A percentile compares a stretch with the other conserved stretches of the same genome.
Evolutionary conservation across 2,113 vertebrate species (phyloP).

Genomic region (Papio anubis): DNA sequence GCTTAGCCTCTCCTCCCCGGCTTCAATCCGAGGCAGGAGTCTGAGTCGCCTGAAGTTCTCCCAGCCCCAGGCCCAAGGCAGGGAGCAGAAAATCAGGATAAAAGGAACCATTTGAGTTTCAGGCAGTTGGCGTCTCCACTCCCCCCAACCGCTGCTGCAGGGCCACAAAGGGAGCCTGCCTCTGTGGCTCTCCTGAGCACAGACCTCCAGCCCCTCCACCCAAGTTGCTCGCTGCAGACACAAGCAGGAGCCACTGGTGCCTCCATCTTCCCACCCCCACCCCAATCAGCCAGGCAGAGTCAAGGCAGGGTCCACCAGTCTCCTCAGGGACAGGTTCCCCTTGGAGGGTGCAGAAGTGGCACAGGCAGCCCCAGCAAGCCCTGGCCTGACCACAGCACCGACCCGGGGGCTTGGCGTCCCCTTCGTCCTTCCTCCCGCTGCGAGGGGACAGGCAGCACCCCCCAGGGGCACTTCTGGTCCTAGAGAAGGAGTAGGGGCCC

Average conservation of each 20-base stretch:
- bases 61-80: not conserved
- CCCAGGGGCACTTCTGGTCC: not conserved
- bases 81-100: not conserved
- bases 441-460: not conserved
- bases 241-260: not conserved
- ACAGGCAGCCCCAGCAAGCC: not conserved
- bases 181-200: not conserved
- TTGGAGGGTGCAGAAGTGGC: not conserved
- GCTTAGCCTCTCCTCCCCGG: not conserved
- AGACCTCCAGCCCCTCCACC: not conserved
- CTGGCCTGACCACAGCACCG: not conserved
- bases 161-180: not conserved
- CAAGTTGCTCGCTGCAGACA: not conserved
- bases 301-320: not conserved
- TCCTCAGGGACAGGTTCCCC: too few relatives aligned
- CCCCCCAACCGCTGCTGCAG: too few relatives aligned
- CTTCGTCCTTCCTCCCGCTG: not conserved
- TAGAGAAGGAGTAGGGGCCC: not conserved
- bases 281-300: not conserved
- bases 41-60: not conserved
- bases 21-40: not conserved
- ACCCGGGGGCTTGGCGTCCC: not conserved
- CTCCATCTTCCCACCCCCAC: not conserved
- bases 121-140: not conserved
- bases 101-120: not conserved